phyloP scores from a whole-genome alignment of 2,113 vertebrate genomes.

The Sardina pilchardus region DNA sequence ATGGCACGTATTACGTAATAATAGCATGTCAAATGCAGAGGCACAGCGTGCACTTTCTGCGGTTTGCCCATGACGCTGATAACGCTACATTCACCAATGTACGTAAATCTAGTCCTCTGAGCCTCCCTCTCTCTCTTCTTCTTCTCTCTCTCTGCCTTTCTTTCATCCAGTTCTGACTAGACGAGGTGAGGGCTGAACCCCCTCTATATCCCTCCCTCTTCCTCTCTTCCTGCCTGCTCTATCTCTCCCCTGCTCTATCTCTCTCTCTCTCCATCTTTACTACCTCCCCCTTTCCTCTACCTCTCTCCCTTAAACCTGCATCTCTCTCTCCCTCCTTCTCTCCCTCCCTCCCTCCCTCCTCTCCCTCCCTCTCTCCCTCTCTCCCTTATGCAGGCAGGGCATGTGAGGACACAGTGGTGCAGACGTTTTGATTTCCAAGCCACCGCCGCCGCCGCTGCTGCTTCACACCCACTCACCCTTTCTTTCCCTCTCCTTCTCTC shows the following conservation, averaged over 20 bases:
- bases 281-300: not conserved
- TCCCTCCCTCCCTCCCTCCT: not conserved
- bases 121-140: not conserved
- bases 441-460: slow-evolving; percentile 21
- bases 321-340: not conserved
- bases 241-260: not conserved
- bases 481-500: not conserved
- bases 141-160: not conserved
- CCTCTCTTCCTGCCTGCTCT: not conserved
- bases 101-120: no score
- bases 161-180: no score
- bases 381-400: slow-evolving; percentile 3
- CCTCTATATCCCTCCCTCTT: not conserved
- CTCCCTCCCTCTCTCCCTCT: not conserved
- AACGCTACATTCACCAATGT: no score
- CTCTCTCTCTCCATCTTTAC: not conserved
- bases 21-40: no score
- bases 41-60: no score
- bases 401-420: slow-evolving; percentile 30
- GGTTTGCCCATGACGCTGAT: no score
- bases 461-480: not conserved
- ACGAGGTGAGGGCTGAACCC: no score
- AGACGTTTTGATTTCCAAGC: slow-evolving; percentile 27
- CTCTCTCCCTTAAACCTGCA: not conserved
- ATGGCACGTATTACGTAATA: no score